Percentiles rank a stretch among this genome's conserved stretches.
Conservation (phyloP, 2,113 vertebrate species). For the Corapipo altera region DNA sequence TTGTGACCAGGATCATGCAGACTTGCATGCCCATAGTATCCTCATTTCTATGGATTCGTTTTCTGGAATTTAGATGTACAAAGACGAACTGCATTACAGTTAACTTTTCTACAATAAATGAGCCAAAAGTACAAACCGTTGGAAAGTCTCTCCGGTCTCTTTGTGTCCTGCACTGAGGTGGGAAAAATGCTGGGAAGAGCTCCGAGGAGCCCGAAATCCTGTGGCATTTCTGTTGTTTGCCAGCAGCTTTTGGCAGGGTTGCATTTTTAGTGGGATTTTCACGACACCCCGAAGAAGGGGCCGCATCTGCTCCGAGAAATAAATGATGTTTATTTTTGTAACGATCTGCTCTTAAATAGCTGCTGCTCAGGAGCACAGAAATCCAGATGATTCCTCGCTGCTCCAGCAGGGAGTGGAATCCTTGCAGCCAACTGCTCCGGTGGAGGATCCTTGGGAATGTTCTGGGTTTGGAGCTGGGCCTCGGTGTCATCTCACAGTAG, state of each 20-base stretch:
- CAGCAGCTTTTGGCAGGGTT: not conserved
- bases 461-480: not conserved
- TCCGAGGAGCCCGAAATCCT: fast-evolving
- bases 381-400: not conserved
- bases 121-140: constrained; percentile 33
- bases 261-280: not conserved
- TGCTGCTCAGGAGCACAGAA: not conserved
- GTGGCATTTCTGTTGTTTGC: not conserved
- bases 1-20: constrained; percentile 80
- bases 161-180: not conserved
- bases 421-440: not conserved
- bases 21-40: constrained; percentile 81
- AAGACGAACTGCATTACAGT: constrained; percentile 78
- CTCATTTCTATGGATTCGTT: constrained; percentile 84
- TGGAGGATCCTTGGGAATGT: not conserved
- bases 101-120: constrained; percentile 86
- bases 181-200: not conserved
- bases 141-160: not conserved
- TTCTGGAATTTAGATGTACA: constrained; percentile 84
- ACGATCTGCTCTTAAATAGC: not conserved
- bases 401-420: not conserved
- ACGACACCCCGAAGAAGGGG: not conserved
- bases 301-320: not conserved
- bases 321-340: not conserved
- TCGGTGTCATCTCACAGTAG: not conserved